phyloP scores from a whole-genome alignment of 2,797 vertebrate species.

The Silurus aristotelis region DNA sequence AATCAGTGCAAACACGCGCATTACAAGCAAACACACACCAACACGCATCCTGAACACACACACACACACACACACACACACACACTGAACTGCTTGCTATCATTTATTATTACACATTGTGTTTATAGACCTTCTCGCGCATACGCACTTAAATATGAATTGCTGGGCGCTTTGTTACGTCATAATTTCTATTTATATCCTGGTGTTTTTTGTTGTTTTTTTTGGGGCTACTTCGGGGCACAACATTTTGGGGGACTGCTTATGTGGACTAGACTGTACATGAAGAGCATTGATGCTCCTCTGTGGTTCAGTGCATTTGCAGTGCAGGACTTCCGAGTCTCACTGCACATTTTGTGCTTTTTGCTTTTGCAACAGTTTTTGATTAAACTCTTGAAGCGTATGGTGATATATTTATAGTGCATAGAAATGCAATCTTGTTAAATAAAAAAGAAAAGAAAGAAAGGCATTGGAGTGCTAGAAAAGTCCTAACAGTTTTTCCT shows the following conservation, averaged over 20 bases:
- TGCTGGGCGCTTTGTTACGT: background rate
- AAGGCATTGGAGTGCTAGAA: background rate
- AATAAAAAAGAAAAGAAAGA: background rate
- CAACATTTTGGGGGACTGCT: background rate
- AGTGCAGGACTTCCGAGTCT: background rate
- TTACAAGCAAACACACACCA: background rate
- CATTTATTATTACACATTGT: background rate
- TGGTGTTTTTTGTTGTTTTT: background rate
- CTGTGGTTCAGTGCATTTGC: background rate
- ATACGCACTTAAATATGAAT: background rate
- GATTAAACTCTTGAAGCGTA: background rate
- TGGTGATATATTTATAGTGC: no score
- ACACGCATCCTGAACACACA: no score
- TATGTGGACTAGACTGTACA: background rate
- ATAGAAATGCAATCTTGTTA: background rate
- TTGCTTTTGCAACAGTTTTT: background rate
- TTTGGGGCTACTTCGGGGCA: background rate
- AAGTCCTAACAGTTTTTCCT: background rate
- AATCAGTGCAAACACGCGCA: slow-evolving; percentile 6
- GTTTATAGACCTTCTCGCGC: background rate
- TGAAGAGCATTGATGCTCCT: background rate
- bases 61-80: no score
- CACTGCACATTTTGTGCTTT: background rate
- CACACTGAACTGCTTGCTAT: no score
- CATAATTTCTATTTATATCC: background rate